phyloP scores from a whole-genome alignment of 2,797 vertebrate genomes.

The Sylvia borin region DNA sequence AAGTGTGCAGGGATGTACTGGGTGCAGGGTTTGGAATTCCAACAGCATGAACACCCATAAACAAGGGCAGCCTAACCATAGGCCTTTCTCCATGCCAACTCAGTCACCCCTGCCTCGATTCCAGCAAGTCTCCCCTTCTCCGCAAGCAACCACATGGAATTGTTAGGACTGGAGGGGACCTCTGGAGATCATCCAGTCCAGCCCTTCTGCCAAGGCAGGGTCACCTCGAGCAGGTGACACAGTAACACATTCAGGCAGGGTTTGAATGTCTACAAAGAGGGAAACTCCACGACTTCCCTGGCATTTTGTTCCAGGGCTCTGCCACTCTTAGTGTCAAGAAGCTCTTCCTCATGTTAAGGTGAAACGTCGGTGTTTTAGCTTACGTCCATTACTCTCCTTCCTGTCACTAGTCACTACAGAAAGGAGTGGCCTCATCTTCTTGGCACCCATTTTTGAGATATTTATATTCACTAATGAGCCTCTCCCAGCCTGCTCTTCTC shows the following conservation, averaged over 20 bases:
- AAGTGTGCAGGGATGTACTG: background rate
- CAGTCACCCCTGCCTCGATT: background rate
- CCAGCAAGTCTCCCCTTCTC: background rate
- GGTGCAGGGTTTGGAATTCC: background rate
- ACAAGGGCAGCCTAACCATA: background rate
- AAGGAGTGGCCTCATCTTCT: background rate
- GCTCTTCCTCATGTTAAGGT: no score
- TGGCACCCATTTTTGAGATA: background rate
- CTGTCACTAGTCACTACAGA: background rate
- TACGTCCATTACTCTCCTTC: background rate
- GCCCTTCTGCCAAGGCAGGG: background rate
- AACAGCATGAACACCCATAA: background rate
- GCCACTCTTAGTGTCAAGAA: background rate
- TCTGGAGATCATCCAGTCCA: background rate
- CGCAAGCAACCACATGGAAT: fast-evolving
- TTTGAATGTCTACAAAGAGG: background rate
- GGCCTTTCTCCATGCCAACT: background rate
- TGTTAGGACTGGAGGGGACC: background rate
- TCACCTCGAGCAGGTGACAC: background rate
- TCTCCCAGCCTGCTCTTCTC: background rate
- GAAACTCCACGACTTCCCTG: background rate
- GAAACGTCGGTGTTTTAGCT: background rate
- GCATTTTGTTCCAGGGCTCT: background rate
- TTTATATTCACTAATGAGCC: no score
- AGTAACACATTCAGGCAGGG: fast-evolving